phyloP scores from a whole-genome alignment of 2,797 vertebrate species.

The Mycteria americana region DNA sequence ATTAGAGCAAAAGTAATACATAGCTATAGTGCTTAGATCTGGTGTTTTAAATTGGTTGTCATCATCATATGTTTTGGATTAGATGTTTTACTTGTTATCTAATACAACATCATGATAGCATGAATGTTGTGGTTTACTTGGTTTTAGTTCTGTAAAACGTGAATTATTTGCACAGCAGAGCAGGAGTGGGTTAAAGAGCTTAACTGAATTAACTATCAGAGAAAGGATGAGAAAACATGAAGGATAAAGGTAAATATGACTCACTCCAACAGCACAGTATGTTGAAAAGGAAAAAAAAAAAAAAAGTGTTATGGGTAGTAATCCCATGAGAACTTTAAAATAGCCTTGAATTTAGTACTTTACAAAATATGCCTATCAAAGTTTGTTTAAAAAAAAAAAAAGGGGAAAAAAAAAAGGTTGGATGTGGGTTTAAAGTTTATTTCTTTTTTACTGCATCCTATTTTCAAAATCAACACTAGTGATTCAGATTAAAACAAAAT shows the following conservation, averaged over 20 bases:
- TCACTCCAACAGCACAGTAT: background rate
- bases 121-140: background rate
- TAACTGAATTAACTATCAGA: background rate
- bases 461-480: background rate
- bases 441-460: background rate
- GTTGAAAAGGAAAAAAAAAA: background rate
- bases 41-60: background rate
- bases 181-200: background rate
- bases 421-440: background rate
- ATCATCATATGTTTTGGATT: background rate
- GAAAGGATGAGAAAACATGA: background rate
- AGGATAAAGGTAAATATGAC: background rate
- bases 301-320: background rate
- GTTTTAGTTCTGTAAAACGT: background rate
- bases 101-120: background rate
- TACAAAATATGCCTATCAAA: background rate
- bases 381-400: background rate
- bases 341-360: background rate
- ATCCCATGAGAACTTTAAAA: background rate
- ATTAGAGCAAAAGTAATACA: slow-evolving; percentile 15
- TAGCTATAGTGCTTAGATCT: background rate
- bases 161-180: background rate
- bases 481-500: background rate
- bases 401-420: background rate
- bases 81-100: background rate